Evolutionary conservation across 2,888 invertebrate species (phyloP).

Genomic region (Eupithecia subfuscata): DNA sequence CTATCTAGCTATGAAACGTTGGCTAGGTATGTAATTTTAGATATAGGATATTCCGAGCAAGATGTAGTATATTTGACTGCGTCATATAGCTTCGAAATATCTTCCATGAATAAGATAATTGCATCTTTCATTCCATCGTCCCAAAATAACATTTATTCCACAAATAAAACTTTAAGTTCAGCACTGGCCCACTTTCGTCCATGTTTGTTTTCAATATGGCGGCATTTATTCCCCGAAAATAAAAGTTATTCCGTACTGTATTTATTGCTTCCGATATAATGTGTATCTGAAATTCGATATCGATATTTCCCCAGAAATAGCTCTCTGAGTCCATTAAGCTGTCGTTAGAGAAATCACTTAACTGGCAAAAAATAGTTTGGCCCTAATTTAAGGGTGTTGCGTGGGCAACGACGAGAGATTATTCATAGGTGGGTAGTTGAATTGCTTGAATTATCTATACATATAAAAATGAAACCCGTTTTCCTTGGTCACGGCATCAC

Average conservation of each 20-base stretch:
- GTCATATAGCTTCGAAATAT: background rate
- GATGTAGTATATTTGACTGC: background rate
- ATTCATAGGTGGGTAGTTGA: too few relatives aligned
- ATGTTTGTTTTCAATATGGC: conserved; percentile 22
- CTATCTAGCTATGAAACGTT: too few relatives aligned
- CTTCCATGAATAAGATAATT: background rate
- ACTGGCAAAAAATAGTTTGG: conserved; percentile 26
- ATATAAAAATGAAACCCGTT: too few relatives aligned
- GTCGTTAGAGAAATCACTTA: conserved; percentile 41
- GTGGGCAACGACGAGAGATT: background rate
- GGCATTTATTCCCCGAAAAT: conserved; percentile 20
- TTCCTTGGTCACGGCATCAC: too few relatives aligned
- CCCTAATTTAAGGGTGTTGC: conserved; percentile 10
- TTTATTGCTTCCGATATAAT: conserved; percentile 35
- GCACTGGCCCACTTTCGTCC: conserved; percentile 12
- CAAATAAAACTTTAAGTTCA: conserved; percentile 10
- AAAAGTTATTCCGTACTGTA: conserved; percentile 27
- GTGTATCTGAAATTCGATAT: conserved; percentile 32
- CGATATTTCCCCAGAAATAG: conserved; percentile 37
- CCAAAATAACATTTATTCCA: conserved; percentile 5
- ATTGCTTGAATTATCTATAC: too few relatives aligned
- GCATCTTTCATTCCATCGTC: background rate
- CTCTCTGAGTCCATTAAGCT: conserved; percentile 32
- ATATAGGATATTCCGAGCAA: background rate
- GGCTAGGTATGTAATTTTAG: background rate